Conservation (phyloP, 2,888 invertebrate species). For the Elmis aenea region DNA sequence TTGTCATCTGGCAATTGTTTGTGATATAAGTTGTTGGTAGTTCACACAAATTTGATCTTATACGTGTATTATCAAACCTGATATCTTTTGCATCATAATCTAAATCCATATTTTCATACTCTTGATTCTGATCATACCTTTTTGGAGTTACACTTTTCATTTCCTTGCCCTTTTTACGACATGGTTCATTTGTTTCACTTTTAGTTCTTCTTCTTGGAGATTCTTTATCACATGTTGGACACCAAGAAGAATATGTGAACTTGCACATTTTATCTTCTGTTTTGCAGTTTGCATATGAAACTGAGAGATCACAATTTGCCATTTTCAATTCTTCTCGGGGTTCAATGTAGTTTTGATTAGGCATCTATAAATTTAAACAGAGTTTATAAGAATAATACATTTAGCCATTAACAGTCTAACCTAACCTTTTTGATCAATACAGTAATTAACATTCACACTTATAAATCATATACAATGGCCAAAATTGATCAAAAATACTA, state of each 20-base stretch:
- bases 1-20: slow-evolving; percentile 39
- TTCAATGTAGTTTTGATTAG: slow-evolving; percentile 21
- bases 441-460: too few species aligned
- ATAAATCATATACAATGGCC: too few species aligned
- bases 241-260: slow-evolving; percentile 41
- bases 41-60: slow-evolving; percentile 40
- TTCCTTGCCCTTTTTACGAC: slow-evolving; percentile 40
- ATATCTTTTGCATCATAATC: slow-evolving; percentile 36
- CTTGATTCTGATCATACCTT: slow-evolving; percentile 36
- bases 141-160: slow-evolving; percentile 39
- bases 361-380: slow-evolving; percentile 16
- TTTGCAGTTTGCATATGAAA: slow-evolving; percentile 31
- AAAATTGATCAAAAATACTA: too few species aligned
- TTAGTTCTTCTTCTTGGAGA: slow-evolving; percentile 39
- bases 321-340: slow-evolving; percentile 25
- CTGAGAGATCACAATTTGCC: slow-evolving; percentile 37
- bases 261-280: slow-evolving; percentile 36
- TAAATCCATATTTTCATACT: slow-evolving; percentile 42
- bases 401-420: not conserved
- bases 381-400: slow-evolving; percentile 2
- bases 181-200: slow-evolving; percentile 40
- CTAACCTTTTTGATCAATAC: too few species aligned
- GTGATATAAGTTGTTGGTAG: slow-evolving; percentile 45
- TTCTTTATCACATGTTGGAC: slow-evolving; percentile 42
- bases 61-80: slow-evolving; percentile 30